phyloP scores from a whole-genome alignment of 2,888 invertebrate species.

The Tenodera sinensis region DNA sequence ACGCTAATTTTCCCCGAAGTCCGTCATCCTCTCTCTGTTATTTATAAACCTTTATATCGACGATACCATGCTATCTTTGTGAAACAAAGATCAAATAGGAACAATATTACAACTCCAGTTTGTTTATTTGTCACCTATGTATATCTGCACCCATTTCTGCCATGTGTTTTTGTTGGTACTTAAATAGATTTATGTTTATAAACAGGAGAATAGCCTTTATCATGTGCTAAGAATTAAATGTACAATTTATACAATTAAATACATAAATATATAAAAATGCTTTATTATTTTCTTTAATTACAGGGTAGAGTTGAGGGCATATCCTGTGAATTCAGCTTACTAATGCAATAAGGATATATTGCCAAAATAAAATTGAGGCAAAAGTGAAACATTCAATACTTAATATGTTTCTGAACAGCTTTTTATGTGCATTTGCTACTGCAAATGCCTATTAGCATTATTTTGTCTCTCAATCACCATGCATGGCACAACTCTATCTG shows the following conservation, averaged over 20 bases:
- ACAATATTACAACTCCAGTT: background rate
- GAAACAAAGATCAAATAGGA: background rate
- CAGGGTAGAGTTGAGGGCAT: too few relatives aligned
- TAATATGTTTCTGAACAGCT: too few relatives aligned
- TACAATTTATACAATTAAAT: slow-evolving; percentile 16
- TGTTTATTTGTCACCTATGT: background rate
- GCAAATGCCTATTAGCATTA: too few relatives aligned
- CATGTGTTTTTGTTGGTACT: background rate
- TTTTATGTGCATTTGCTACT: too few relatives aligned
- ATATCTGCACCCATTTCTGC: background rate
- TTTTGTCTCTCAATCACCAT: too few relatives aligned
- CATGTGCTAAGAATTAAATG: slow-evolving; percentile 2
- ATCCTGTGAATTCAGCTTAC: too few relatives aligned
- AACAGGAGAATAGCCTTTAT: background rate
- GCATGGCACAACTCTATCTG: too few relatives aligned
- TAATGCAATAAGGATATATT: too few relatives aligned
- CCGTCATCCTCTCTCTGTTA: background rate
- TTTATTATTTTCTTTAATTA: too few relatives aligned
- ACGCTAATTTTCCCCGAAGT: slow-evolving; percentile 10
- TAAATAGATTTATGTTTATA: background rate
- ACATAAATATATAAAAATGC: background rate
- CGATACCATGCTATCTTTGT: background rate
- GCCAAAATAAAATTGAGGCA: too few relatives aligned
- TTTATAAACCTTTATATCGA: background rate
- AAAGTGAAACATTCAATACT: too few relatives aligned